These are phyloP conservation scores for Axinella damicornis DNA, from an alignment of 37 sponge, comb jelly and placozoan species.

Conservation along the genomic window DNA sequence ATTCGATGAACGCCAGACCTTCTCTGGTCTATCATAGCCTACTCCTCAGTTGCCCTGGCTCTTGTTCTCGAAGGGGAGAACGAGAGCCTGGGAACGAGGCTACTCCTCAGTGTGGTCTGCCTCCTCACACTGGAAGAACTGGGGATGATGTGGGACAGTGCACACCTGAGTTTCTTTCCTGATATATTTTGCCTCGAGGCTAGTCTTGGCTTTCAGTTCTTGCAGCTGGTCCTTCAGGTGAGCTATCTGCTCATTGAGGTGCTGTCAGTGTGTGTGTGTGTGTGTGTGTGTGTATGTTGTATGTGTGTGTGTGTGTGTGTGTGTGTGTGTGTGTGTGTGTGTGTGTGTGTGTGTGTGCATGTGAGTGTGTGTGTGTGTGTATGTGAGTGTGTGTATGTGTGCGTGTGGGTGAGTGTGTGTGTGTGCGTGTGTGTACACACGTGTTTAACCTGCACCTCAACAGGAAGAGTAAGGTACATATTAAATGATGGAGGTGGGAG, in stretches of 20 bases:
- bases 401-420: neutral
- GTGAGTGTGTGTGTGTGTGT: neutral
- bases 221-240: conserved; percentile 93
- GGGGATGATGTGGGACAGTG: neutral
- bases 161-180: conserved; percentile 87
- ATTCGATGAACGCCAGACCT: no score
- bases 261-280: conserved; percentile 35
- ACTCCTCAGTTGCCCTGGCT: no score
- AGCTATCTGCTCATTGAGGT: conserved; percentile 88
- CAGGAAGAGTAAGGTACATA: no score
- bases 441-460: no score
- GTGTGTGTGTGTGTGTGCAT: neutral
- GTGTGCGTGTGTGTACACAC: neutral
- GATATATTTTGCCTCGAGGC: conserved; percentile 69
- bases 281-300: no score
- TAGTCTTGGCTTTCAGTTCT: conserved; percentile 79
- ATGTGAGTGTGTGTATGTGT: neutral
- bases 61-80: no score
- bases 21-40: no score
- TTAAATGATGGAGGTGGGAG: no score
- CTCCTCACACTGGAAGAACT: neutral
- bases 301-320: neutral
- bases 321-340: neutral
- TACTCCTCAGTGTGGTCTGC: no score
- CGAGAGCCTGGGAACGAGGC: no score